phyloP scores from a whole-genome alignment of 2,113 vertebrate genomes.

The Piprites chloris region DNA sequence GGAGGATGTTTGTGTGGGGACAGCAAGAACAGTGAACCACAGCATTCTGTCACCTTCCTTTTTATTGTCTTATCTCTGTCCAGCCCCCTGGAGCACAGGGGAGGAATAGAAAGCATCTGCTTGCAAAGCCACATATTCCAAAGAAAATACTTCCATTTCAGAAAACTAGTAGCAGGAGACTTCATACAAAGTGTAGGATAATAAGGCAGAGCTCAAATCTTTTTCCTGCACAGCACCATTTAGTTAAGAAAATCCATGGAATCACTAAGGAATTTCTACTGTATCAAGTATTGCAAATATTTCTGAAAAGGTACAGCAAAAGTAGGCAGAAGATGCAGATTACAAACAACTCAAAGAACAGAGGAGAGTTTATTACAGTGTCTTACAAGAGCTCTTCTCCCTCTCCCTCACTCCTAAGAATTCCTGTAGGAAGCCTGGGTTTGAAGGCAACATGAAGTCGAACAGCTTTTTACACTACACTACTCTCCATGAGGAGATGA shows the following conservation, averaged over 20 bases:
- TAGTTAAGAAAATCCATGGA: slow-evolving; percentile 34
- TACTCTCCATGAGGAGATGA: background rate
- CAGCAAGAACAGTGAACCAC: slow-evolving; percentile 37
- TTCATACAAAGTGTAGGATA: background rate
- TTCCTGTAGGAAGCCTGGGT: background rate
- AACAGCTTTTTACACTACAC: background rate
- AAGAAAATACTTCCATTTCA: background rate
- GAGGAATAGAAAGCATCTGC: slow-evolving; percentile 26
- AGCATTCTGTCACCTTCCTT: slow-evolving; percentile 45
- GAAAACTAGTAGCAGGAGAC: slow-evolving; percentile 25
- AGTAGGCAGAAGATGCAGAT: slow-evolving; percentile 25
- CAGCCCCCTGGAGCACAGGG: slow-evolving; percentile 17
- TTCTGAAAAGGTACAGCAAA: slow-evolving; percentile 40
- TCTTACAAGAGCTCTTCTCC: slow-evolving; percentile 31
- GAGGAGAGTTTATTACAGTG: slow-evolving; percentile 7
- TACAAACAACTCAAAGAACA: slow-evolving; percentile 37
- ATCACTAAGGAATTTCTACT: slow-evolving; percentile 10
- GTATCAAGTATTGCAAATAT: slow-evolving; percentile 21
- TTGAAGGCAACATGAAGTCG: background rate
- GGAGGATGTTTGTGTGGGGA: background rate
- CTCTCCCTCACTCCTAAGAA: background rate
- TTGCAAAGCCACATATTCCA: slow-evolving; percentile 42
- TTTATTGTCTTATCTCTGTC: slow-evolving; percentile 38
- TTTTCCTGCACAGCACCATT: slow-evolving; percentile 44
- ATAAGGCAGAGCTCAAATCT: slow-evolving; percentile 35